Base-by-base conservation (phyloP, 92 coral and sea anemone species). In the Actinostola sp. region DNA sequence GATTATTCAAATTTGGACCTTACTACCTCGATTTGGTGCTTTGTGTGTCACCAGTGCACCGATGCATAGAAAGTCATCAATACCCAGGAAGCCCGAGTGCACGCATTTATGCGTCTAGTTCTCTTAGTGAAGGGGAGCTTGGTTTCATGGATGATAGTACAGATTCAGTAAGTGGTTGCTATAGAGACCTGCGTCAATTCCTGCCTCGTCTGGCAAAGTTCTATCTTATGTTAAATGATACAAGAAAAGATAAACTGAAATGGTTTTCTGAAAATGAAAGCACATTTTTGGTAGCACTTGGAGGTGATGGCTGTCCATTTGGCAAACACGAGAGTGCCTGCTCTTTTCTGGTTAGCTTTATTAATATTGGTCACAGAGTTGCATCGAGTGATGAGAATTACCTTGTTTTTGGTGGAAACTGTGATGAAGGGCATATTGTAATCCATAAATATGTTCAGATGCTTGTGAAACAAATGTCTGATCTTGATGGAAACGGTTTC, bases 341-440 rank as follows among this genome's bases (percentile, higher is more conserved):
- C 56, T 80, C 86, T 8, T 80, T 81, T 36, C 59, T 68, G 32
- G 79, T 81, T 15, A 80, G 86, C 50, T 75, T 86, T 35, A 58
- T 86, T 15, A 86, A 86, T 61, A 71, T 65, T 24, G 86, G 80
- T 8, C 72, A 78, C 59, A 64, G 57, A 11, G 76, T 84, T 20
- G 68, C 63, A 36, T 56, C 78, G 34, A 83, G 85, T 60, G 29
- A 78, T 64, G 81, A 84, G 23, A 84, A 84, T 59, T 84, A 78
- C 30, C 21, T 55, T 1, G 36, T 82, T 64, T 87, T 87, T 71
- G 92, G 92, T 39, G 88, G 88, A 51, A 87, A 87, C 75, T 87
- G 88, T 67, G 79, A 83, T 70, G 92, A 88, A 71, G 80, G 57
- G 25, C 73, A 82, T 31, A 75, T 71, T 48, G 83, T 75, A 38